Evolutionary conservation across 2,113 vertebrate genomes (phyloP).

Genomic region (Microcebus jonahi): DNA sequence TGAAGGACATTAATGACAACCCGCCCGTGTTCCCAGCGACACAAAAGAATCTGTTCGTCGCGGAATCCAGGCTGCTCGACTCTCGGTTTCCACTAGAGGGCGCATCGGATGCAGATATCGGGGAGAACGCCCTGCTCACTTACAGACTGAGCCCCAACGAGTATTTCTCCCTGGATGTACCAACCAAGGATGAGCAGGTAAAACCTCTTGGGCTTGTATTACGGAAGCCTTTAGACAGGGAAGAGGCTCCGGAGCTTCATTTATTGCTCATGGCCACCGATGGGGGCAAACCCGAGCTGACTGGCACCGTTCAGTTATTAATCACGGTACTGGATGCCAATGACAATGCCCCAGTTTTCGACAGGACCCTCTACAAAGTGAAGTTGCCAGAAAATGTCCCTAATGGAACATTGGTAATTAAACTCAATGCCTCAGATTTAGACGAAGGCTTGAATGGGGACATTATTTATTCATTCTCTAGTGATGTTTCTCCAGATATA

Average conservation of each 20-base stretch:
- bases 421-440: slow-evolving; percentile 83
- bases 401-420: slow-evolving; percentile 79
- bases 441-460: slow-evolving; percentile 82
- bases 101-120: slow-evolving; percentile 82
- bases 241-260: slow-evolving; percentile 55
- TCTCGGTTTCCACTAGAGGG: slow-evolving; percentile 81
- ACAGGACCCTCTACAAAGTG: slow-evolving; percentile 78
- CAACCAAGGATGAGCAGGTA: slow-evolving; percentile 65
- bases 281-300: slow-evolving; percentile 80
- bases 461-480: slow-evolving; percentile 76
- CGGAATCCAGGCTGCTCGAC: slow-evolving; percentile 71
- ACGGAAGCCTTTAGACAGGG: slow-evolving; percentile 78
- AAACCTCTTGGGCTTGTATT: slow-evolving; percentile 77
- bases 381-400: slow-evolving; percentile 82
- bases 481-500: background rate
- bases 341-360: slow-evolving; percentile 63
- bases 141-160: slow-evolving; percentile 82
- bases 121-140: slow-evolving; percentile 84
- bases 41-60: slow-evolving; percentile 72
- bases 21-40: slow-evolving; percentile 6
- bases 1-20: slow-evolving; percentile 69
- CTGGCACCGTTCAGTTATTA: slow-evolving; percentile 71
- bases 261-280: slow-evolving; percentile 82
- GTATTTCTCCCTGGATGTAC: slow-evolving; percentile 79
- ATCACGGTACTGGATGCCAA: slow-evolving; percentile 76